phyloP scores from a whole-genome alignment of 2,797 vertebrate genomes.

The Dendrocincla fuliginosa region DNA sequence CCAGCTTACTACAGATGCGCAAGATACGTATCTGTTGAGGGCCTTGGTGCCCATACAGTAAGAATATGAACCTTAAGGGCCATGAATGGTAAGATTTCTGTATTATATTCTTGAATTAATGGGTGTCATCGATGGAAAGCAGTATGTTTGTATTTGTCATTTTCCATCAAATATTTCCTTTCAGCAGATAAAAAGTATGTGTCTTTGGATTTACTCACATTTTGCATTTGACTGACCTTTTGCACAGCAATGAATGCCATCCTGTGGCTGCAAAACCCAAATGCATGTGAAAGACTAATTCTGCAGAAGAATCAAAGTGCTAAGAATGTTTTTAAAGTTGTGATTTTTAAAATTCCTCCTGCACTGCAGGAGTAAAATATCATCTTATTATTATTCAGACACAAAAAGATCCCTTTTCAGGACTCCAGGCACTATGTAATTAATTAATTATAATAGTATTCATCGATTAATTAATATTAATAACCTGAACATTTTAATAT shows the following conservation, averaged over 20 bases:
- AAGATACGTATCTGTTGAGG: neutral
- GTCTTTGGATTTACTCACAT: neutral
- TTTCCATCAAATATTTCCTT: neutral
- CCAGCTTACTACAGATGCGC: neutral
- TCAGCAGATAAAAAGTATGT: neutral
- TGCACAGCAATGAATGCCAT: conserved; percentile 48
- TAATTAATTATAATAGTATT: conserved; percentile 56
- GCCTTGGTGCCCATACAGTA: neutral
- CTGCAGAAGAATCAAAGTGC: neutral
- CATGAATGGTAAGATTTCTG: neutral
- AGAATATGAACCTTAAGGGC: neutral
- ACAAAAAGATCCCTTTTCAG: conserved; percentile 2
- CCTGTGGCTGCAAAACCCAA: conserved; percentile 46
- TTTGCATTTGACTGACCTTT: conserved; percentile 16
- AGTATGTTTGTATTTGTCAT: neutral
- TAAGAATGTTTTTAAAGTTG: neutral
- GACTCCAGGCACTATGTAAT: conserved; percentile 46
- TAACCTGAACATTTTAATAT: neutral
- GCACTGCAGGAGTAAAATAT: neutral
- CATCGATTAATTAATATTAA: conserved; percentile 65
- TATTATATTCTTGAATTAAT: neutral
- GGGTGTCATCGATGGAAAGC: neutral
- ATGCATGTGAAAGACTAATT: neutral
- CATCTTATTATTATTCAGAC: conserved; percentile 32
- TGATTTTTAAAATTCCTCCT: neutral